Percentiles rank a stretch among this genome's conserved stretches.
Evolutionary conservation across 2,888 invertebrate genomes (phyloP).

Genomic region (Crossocerus cetratus): DNA sequence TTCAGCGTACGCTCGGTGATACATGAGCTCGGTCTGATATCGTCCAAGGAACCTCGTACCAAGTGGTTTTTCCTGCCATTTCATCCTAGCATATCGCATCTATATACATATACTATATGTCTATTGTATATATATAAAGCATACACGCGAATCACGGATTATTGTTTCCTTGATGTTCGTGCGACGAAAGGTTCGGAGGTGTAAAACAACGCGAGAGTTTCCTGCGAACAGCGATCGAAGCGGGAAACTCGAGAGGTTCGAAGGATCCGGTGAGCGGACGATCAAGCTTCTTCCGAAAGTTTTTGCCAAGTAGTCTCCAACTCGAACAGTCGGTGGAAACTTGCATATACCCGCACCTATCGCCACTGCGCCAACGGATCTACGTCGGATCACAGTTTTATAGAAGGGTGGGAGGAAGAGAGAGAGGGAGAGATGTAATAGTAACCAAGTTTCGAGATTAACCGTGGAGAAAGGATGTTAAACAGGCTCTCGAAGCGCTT

Average conservation of each 20-base stretch:
- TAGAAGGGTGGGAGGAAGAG: no score
- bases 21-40: conserved; percentile 27
- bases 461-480: conserved; percentile 19
- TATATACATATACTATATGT: no score
- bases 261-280: conserved; percentile 25
- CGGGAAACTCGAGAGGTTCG: not conserved
- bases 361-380: conserved; percentile 4
- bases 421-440: no score
- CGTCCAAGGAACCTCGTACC: conserved; percentile 23
- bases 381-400: conserved; percentile 27
- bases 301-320: conserved; percentile 13
- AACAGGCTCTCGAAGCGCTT: conserved; percentile 20
- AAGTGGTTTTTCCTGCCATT: conserved; percentile 31
- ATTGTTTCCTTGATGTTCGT: conserved; percentile 31
- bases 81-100: conserved; percentile 24
- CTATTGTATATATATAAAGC: no score
- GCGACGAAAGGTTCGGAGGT: conserved; percentile 4
- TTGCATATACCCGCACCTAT: conserved; percentile 25
- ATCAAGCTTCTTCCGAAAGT: conserved; percentile 36
- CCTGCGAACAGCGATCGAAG: not conserved
- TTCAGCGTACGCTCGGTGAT: conserved; percentile 27
- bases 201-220: conserved; percentile 8
- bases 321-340: conserved; percentile 33
- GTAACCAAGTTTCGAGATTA: conserved; percentile 30
- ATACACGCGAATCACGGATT: conserved; percentile 15